Conservation (phyloP, 1,140 invertebrate genomes). For the Camponotus floridanus region DNA sequence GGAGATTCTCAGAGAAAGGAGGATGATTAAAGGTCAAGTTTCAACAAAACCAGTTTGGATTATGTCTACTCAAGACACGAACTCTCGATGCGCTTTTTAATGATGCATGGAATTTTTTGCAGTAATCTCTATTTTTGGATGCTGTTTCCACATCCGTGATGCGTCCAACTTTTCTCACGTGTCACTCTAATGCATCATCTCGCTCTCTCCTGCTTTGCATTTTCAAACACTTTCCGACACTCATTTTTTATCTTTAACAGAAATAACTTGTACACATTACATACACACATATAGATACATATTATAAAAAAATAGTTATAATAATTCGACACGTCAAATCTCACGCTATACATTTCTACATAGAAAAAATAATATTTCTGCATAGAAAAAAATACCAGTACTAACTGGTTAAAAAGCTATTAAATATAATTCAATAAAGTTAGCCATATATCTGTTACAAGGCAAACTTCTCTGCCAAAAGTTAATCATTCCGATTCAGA, state of each 20-base stretch:
- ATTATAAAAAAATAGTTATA: too few relatives aligned
- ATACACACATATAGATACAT: too few relatives aligned
- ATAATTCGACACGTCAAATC: neutral
- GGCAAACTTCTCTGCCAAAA: too few relatives aligned
- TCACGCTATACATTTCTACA: neutral
- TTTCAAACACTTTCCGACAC: neutral
- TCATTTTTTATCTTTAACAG: neutral
- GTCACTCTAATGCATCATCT: neutral
- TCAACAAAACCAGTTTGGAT: conserved; percentile 59
- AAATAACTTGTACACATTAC: neutral
- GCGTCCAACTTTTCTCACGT: neutral
- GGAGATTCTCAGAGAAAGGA: conserved; percentile 20
- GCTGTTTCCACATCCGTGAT: conserved; percentile 5
- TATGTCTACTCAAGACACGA: conserved; percentile 1
- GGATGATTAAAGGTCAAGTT: conserved; percentile 54
- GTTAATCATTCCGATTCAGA: too few relatives aligned
- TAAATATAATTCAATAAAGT: too few relatives aligned
- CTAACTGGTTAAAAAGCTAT: too few relatives aligned
- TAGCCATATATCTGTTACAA: too few relatives aligned
- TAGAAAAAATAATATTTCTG: neutral
- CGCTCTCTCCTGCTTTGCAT: neutral
- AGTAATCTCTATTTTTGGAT: conserved; percentile 73
- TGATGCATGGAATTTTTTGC: conserved; percentile 52
- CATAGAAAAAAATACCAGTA: too few relatives aligned
- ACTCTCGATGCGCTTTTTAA: conserved; percentile 3